These are phyloP conservation scores for Antennarius maculatus DNA, from an alignment of 2,797 vertebrate species.

Conservation along the genomic window DNA sequence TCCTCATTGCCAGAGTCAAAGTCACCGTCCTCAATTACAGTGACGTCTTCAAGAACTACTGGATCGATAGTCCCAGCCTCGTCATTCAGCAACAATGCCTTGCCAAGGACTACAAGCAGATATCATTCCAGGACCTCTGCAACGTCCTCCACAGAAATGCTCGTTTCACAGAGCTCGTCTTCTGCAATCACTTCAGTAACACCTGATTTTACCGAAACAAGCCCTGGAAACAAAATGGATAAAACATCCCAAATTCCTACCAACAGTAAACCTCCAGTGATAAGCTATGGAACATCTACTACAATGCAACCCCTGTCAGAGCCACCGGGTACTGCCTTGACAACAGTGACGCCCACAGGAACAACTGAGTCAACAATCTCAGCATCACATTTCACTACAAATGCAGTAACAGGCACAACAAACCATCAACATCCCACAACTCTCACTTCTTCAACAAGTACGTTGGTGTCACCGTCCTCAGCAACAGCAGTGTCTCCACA, in stretches of 20 bases:
- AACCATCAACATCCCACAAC: background rate
- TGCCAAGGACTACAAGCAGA: background rate
- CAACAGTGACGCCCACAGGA: too few species aligned
- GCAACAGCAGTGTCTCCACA: too few species aligned
- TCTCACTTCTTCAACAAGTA: fast-evolving
- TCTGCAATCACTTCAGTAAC: too few species aligned
- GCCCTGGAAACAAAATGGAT: too few species aligned
- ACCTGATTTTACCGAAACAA: too few species aligned
- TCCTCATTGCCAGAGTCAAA: background rate
- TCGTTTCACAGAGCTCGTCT: too few species aligned
- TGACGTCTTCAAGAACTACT: too few species aligned
- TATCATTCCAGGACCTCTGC: too few species aligned
- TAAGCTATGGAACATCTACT: background rate
- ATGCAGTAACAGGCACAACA: background rate
- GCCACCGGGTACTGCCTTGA: too few species aligned
- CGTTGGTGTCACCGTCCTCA: too few species aligned
- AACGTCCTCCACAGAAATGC: too few species aligned
- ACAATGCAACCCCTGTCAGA: background rate
- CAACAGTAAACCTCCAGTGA: background rate
- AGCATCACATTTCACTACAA: background rate
- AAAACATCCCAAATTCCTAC: too few species aligned
- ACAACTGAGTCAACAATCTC: background rate
- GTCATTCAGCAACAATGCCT: background rate
- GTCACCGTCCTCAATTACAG: background rate
- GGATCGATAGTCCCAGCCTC: background rate